These are phyloP conservation scores for Lates calcarifer DNA, from an alignment of 2,113 vertebrate species.

Conservation along the genomic window DNA sequence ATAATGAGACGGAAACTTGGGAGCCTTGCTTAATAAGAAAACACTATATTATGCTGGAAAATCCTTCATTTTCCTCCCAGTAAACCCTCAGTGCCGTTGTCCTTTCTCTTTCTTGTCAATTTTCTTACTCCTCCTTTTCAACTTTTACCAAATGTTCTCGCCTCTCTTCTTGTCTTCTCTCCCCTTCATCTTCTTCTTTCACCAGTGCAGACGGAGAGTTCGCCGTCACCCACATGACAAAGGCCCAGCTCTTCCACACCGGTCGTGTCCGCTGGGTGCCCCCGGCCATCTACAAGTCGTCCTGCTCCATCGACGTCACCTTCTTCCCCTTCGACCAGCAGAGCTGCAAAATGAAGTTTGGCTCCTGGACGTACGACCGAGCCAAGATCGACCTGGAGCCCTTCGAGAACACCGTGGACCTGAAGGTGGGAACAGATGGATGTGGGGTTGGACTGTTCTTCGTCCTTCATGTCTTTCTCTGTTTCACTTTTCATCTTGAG, in stretches of 20 bases:
- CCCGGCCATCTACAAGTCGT: conserved; percentile 96
- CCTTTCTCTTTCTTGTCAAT: background rate
- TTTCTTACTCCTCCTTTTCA: background rate
- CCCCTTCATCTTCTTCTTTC: background rate
- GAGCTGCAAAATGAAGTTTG: conserved; percentile 98
- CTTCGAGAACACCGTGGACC: conserved; percentile 89
- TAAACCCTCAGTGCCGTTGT: too few relatives aligned
- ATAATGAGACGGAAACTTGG: conserved; percentile 33
- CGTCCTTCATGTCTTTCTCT: background rate
- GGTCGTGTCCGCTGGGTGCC: conserved; percentile 95
- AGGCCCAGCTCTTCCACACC: conserved; percentile 91
- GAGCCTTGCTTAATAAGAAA: background rate
- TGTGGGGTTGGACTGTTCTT: background rate
- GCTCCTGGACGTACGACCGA: conserved; percentile 96
- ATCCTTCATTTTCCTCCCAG: background rate
- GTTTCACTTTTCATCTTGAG: too few relatives aligned
- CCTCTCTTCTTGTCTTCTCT: background rate
- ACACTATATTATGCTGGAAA: background rate
- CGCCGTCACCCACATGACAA: conserved; percentile 95
- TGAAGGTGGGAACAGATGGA: conserved; percentile 69
- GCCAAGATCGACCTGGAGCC: conserved; percentile 93
- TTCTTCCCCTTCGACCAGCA: conserved; percentile 97
- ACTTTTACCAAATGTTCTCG: background rate
- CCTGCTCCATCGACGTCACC: conserved; percentile 96
- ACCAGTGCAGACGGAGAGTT: conserved; percentile 93